These are phyloP conservation scores for Puma concolor DNA, from an alignment of 2,113 vertebrate species.

Conservation along the genomic window DNA sequence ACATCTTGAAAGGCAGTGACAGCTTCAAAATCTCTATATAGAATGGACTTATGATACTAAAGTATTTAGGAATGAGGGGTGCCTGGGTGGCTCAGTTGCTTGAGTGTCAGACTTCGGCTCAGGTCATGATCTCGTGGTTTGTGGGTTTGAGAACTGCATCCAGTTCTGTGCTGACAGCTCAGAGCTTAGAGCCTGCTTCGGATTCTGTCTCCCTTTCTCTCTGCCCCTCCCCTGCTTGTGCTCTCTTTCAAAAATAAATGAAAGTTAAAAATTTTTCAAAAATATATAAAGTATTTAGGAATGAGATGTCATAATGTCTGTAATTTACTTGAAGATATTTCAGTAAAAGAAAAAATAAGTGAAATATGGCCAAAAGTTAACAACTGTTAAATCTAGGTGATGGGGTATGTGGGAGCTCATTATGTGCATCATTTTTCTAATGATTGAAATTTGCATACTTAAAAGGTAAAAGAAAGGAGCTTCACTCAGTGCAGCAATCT, in stretches of 20 bases:
- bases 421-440: constrained; percentile 38
- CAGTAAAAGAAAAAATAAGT: constrained; percentile 45
- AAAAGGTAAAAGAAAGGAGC: constrained; percentile 21
- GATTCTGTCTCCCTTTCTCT: no score
- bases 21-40: constrained; percentile 48
- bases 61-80: constrained; percentile 26
- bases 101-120: no score
- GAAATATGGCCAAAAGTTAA: constrained; percentile 54
- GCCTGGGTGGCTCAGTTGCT: no score
- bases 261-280: no score
- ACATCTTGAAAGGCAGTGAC: constrained; percentile 29
- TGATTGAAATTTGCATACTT: constrained; percentile 33
- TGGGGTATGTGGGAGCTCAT: not conserved
- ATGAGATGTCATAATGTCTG: constrained; percentile 15
- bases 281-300: not conserved
- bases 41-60: constrained; percentile 20
- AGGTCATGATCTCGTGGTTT: no score
- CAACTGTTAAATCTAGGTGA: constrained; percentile 59
- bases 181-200: no score
- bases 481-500: not conserved
- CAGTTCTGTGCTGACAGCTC: no score
- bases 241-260: no score
- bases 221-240: no score
- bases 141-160: no score
- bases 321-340: constrained; percentile 61